Evolutionary conservation across 2,888 invertebrate genomes (phyloP).

Genomic region (Cerastoderma edule): DNA sequence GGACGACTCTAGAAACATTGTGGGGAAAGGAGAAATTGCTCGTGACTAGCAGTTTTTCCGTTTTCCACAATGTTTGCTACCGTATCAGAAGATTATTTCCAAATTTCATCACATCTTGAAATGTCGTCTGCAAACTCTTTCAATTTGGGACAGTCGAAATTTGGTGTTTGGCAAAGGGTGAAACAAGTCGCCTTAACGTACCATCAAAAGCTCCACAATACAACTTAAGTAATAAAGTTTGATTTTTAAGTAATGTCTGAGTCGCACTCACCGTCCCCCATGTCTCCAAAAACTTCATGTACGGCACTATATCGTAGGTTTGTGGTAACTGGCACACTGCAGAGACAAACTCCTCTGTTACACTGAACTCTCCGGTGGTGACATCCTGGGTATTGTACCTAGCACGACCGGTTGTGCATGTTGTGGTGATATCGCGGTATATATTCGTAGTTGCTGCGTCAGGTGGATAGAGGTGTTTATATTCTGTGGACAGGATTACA

Average conservation of each 20-base stretch:
- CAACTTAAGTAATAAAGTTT: neutral
- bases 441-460: neutral
- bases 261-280: constrained; percentile 25
- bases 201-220: neutral
- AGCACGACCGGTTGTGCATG: constrained; percentile 6
- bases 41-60: too few species aligned
- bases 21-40: too few species aligned
- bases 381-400: neutral
- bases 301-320: constrained; percentile 4
- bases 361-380: neutral
- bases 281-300: constrained; percentile 12
- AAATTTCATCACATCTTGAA: too few species aligned
- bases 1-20: too few species aligned
- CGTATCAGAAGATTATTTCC: too few species aligned
- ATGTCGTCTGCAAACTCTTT: too few species aligned
- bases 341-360: constrained; percentile 17
- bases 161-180: too few species aligned
- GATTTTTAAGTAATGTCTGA: neutral
- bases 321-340: constrained; percentile 16
- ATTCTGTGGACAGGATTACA: too few species aligned
- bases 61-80: too few species aligned
- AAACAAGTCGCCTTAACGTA: too few species aligned
- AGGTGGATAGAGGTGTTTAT: constrained; percentile 11
- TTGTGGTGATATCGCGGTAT: constrained; percentile 6
- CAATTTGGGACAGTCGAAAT: too few species aligned